A percentile compares a stretch with the other conserved stretches of the same genome.
Evolutionary conservation across 2,888 invertebrate species (phyloP).

Genomic region (Mesorhabditis sp.): DNA sequence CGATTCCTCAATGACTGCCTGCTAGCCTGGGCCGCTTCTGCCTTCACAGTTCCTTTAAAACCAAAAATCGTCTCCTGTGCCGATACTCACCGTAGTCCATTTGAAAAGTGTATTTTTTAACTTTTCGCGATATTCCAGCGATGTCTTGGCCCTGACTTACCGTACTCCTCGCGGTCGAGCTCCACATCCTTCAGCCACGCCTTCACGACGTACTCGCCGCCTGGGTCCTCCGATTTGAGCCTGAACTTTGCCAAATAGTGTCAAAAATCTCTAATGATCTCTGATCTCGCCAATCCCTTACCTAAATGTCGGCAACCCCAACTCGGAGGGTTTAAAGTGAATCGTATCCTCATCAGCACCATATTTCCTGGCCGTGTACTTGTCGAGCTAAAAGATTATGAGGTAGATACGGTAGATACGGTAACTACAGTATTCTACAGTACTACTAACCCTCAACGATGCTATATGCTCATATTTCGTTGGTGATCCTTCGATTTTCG

Average conservation of each 20-base stretch:
- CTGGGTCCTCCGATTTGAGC: constrained; percentile 44
- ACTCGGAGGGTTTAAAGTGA: constrained; percentile 48
- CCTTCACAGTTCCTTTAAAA: no score
- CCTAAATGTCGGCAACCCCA: constrained; percentile 45
- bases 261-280: not conserved
- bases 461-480: no score
- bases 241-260: constrained; percentile 15
- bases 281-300: constrained; percentile 7
- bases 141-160: constrained; percentile 36
- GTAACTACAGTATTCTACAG: no score
- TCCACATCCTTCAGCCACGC: constrained; percentile 61
- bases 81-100: not conserved
- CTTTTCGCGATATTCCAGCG: constrained; percentile 10
- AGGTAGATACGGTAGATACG: no score
- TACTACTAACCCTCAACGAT: no score
- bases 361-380: constrained; percentile 58
- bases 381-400: constrained; percentile 54
- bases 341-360: constrained; percentile 56
- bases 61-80: not conserved
- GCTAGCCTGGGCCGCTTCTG: no score
- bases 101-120: not conserved
- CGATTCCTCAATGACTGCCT: no score
- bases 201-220: constrained; percentile 53
- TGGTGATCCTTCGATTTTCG: constrained; percentile 3
- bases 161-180: constrained; percentile 57